phyloP scores from a whole-genome alignment of 2,113 vertebrate species.

The Passer montanus region DNA sequence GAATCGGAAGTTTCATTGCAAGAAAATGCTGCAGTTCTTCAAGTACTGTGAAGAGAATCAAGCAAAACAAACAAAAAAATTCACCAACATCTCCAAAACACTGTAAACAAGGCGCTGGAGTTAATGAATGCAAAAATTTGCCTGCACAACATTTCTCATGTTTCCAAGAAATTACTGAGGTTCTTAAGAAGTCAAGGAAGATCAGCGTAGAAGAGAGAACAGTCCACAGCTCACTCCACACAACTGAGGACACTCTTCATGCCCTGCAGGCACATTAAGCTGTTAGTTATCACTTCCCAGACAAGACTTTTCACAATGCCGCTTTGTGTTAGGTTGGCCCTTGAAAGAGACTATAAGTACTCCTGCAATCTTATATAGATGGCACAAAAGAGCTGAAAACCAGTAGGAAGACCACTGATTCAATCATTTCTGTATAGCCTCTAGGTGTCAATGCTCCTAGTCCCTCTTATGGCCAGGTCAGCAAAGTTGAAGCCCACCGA shows the following conservation, averaged over 20 bases:
- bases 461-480: background rate
- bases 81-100: background rate
- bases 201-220: fast-evolving
- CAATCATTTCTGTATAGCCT: background rate
- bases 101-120: background rate
- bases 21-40: background rate
- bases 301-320: background rate
- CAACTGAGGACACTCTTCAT: background rate
- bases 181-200: background rate
- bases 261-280: fast-evolving
- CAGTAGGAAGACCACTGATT: background rate
- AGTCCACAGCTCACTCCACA: background rate
- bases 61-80: background rate
- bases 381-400: background rate
- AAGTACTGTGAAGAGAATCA: background rate
- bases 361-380: background rate
- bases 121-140: background rate
- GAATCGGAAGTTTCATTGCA: background rate
- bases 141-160: fast-evolving
- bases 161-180: background rate
- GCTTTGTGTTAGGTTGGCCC: background rate
- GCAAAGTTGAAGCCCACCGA: background rate
- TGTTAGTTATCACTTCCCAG: background rate
- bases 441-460: background rate
- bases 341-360: background rate